Conservation (phyloP, 92 coral and sea anemone genomes). For the Micromussa lordhowensis region DNA sequence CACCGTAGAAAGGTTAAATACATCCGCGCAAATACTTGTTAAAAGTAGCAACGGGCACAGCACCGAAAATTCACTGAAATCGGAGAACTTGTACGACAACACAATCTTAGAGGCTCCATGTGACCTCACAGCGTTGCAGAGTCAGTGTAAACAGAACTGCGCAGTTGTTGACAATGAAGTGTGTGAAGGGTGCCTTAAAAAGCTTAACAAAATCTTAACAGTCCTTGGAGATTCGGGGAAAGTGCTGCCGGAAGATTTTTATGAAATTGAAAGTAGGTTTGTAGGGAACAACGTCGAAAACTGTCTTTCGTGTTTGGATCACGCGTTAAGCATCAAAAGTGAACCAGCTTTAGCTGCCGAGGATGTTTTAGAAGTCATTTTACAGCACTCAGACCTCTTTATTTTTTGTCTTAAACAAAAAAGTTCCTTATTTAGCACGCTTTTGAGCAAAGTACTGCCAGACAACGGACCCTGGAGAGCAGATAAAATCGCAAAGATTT, state of each 20-base stretch:
- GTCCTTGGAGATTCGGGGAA: background rate
- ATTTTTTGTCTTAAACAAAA: background rate
- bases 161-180: background rate
- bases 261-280: background rate
- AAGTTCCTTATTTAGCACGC: background rate
- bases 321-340: slow-evolving; percentile 8
- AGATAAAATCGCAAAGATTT: slow-evolving; percentile 63
- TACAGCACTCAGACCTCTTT: background rate
- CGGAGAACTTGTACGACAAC: background rate
- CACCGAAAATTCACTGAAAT: background rate
- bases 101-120: background rate
- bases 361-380: slow-evolving; percentile 8
- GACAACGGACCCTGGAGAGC: slow-evolving; percentile 29
- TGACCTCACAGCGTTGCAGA: background rate
- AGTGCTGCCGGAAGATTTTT: background rate
- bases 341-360: slow-evolving; percentile 23
- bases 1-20: background rate
- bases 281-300: background rate
- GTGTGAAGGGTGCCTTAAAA: background rate
- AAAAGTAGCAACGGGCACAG: background rate
- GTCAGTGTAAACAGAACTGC: background rate
- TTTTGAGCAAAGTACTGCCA: slow-evolving; percentile 12
- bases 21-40: background rate
- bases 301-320: slow-evolving; percentile 25
- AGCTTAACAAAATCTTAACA: background rate